These are phyloP conservation scores for Merops nubicus DNA, from an alignment of 2,113 vertebrate species.

Conservation along the genomic window DNA sequence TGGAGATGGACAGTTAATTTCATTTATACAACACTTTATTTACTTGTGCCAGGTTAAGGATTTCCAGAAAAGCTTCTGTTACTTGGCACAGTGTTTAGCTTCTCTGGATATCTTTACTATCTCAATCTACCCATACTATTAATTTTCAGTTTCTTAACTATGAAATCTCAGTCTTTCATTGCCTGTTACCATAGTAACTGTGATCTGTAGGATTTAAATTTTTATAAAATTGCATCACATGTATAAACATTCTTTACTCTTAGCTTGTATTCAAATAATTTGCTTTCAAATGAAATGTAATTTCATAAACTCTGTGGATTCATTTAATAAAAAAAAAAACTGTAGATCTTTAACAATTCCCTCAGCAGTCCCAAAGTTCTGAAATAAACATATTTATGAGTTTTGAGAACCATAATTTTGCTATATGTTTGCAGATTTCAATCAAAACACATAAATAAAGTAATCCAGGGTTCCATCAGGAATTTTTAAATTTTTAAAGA, in stretches of 20 bases:
- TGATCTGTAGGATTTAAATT: background rate
- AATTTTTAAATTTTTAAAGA: background rate
- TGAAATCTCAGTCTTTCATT: background rate
- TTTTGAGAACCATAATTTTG: background rate
- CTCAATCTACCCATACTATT: background rate
- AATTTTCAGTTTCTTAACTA: background rate
- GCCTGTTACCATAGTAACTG: background rate
- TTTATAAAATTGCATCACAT: background rate
- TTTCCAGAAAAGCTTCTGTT: background rate
- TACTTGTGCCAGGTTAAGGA: background rate
- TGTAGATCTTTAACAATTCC: background rate
- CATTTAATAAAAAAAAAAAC: background rate
- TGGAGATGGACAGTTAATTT: background rate
- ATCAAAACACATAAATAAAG: background rate
- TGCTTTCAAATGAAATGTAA: background rate
- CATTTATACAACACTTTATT: background rate
- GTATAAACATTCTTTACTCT: accelerated
- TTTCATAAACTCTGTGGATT: background rate
- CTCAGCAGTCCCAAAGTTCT: background rate
- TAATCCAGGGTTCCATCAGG: background rate
- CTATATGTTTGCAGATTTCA: background rate
- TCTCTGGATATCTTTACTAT: background rate
- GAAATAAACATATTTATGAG: background rate
- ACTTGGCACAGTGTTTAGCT: accelerated
- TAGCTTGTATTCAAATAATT: background rate